A percentile compares a stretch with the other conserved stretches of the same genome.
phyloP scores from a whole-genome alignment of 92 coral and sea anemone genomes.

The Actinernus sp. region DNA sequence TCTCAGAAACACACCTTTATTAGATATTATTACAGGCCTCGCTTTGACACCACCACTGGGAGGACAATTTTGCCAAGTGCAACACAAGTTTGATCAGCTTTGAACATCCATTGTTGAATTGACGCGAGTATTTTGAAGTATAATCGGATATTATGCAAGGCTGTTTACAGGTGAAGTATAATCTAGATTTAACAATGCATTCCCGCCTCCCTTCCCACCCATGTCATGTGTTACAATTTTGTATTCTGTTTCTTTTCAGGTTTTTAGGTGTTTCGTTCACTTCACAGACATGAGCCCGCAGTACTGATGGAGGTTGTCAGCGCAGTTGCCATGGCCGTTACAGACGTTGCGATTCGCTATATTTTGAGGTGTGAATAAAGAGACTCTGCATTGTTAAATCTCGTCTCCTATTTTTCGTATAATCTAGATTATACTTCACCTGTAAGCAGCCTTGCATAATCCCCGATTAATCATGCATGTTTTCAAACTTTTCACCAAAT shows the following conservation, averaged over 20 bases:
- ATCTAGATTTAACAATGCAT: slow-evolving; percentile 28
- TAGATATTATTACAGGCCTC: slow-evolving; percentile 33
- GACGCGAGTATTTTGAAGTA: slow-evolving; percentile 26
- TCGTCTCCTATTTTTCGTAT: no score
- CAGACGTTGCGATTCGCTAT: background rate
- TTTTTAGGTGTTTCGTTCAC: slow-evolving; percentile 37
- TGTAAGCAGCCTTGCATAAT: slow-evolving; percentile 54
- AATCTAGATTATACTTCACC: slow-evolving; percentile 27
- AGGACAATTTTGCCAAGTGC: slow-evolving; percentile 33
- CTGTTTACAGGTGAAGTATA: no score
- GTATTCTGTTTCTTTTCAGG: slow-evolving; percentile 40
- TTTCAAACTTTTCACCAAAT: no score
- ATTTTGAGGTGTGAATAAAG: slow-evolving; percentile 10
- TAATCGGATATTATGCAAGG: slow-evolving; percentile 54
- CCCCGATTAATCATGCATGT: slow-evolving; percentile 31
- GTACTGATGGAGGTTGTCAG: background rate
- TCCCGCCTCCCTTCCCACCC: slow-evolving; percentile 3
- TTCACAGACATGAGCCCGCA: slow-evolving; percentile 19
- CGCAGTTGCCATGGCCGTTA: background rate
- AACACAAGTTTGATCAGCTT: slow-evolving; percentile 16
- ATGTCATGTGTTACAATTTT: background rate
- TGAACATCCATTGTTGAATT: slow-evolving; percentile 66
- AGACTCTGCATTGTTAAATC: slow-evolving; percentile 17
- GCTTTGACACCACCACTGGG: slow-evolving; percentile 29
- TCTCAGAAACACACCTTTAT: slow-evolving; percentile 26